Evolutionary conservation across 2,113 vertebrate genomes (phyloP).

Genomic region (Hippocampus comes): DNA sequence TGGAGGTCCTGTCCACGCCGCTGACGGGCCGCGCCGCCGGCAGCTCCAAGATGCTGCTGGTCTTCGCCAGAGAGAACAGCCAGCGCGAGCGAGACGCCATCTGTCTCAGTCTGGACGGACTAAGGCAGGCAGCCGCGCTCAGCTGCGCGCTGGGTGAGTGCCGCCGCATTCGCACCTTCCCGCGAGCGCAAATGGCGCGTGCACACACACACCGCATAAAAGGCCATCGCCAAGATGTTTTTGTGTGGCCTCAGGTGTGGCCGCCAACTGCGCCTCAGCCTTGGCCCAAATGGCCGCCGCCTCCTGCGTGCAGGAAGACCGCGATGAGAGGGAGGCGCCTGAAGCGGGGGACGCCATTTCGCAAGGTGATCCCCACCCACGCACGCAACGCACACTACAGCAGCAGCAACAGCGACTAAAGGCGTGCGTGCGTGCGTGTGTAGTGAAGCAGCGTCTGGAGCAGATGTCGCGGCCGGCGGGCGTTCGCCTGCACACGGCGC

Average conservation of each 20-base stretch:
- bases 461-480: constrained; percentile 52
- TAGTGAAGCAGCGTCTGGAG: constrained; percentile 65
- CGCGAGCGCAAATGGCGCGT: too few relatives aligned
- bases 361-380: constrained; percentile 76
- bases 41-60: constrained; percentile 83
- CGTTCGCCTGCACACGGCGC: constrained; percentile 61
- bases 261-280: constrained; percentile 94
- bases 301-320: constrained; percentile 95
- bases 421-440: constrained; percentile 1
- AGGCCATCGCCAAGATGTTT: neutral
- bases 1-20: constrained; percentile 88
- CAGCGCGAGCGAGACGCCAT: constrained; percentile 91
- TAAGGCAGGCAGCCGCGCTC: constrained; percentile 88
- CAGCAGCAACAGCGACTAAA: neutral
- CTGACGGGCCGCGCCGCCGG: constrained; percentile 93
- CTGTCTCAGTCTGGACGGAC: constrained; percentile 90
- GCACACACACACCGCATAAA: too few relatives aligned
- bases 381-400: neutral
- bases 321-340: constrained; percentile 82
- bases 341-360: constrained; percentile 84
- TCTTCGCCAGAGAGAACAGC: constrained; percentile 91
- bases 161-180: neutral
- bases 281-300: constrained; percentile 97
- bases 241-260: constrained; percentile 78
- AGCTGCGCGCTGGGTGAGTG: constrained; percentile 87